Evolutionary conservation across 2,888 invertebrate species (phyloP).

Genomic region (Smittia sp.): DNA sequence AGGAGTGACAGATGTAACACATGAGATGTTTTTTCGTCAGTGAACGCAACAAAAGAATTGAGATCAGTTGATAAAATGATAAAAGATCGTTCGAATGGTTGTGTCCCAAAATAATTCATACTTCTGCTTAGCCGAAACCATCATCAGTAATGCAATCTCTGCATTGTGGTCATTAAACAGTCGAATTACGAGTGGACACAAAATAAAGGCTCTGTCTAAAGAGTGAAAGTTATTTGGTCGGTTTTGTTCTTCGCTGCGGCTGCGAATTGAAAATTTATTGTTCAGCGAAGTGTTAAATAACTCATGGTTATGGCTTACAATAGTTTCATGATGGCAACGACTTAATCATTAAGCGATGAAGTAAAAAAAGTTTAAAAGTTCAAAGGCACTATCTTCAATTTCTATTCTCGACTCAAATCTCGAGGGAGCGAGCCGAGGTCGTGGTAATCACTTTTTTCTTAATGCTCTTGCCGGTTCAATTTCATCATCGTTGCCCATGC

Average conservation of each 20-base stretch:
- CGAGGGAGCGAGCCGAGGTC: conserved; percentile 14
- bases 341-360: neutral
- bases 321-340: neutral
- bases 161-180: too few species aligned
- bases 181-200: too few species aligned
- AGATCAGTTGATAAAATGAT: too few species aligned
- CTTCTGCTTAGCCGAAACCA: too few species aligned
- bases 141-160: too few species aligned
- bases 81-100: too few species aligned
- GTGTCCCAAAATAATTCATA: too few species aligned
- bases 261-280: neutral
- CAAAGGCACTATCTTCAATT: conserved; percentile 19
- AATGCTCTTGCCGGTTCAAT: neutral
- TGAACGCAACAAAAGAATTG: neutral
- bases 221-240: conserved; percentile 12
- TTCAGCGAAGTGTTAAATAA: conserved; percentile 14
- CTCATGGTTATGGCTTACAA: neutral
- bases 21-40: too few species aligned
- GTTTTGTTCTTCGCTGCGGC: conserved; percentile 14
- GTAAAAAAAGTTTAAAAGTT: conserved; percentile 1
- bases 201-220: neutral
- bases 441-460: conserved; percentile 14
- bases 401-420: neutral
- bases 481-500: conserved; percentile 8
- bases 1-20: neutral